These are phyloP conservation scores for Oasisia sp. DNA, from an alignment of 2,888 invertebrate genomes.

Conservation along the genomic window DNA sequence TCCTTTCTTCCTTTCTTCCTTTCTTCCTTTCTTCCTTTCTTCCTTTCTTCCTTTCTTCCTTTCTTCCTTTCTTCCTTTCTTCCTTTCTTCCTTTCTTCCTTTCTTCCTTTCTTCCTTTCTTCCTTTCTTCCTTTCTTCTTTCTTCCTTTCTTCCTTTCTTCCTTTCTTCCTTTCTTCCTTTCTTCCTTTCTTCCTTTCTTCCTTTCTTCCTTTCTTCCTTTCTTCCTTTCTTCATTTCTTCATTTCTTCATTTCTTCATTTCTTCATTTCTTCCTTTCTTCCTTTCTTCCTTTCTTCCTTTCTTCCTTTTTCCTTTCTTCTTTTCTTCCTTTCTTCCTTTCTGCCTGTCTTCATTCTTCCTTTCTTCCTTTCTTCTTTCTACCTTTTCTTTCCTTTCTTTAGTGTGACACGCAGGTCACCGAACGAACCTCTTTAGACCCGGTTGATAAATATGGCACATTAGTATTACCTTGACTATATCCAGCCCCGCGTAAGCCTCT, in stretches of 20 bases:
- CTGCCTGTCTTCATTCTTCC: no score
- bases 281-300: no score
- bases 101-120: constrained; percentile 17
- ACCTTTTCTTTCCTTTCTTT: no score
- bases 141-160: background rate
- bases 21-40: background rate
- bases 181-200: background rate
- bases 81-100: background rate
- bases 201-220: constrained; percentile 17
- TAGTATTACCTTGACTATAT: background rate
- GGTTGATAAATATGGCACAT: no score
- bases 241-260: no score
- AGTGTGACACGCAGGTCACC: no score
- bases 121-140: background rate
- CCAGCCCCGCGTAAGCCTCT: background rate
- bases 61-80: background rate
- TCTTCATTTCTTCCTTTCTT: no score
- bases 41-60: background rate
- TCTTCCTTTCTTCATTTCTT: no score
- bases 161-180: constrained; percentile 7
- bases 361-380: no score
- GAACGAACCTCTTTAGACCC: no score
- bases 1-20: background rate
- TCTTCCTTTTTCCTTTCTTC: no score
- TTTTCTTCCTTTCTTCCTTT: no score